These are phyloP conservation scores for Xerus rutilus DNA, from an alignment of 2,797 vertebrate genomes.

Conservation along the genomic window DNA sequence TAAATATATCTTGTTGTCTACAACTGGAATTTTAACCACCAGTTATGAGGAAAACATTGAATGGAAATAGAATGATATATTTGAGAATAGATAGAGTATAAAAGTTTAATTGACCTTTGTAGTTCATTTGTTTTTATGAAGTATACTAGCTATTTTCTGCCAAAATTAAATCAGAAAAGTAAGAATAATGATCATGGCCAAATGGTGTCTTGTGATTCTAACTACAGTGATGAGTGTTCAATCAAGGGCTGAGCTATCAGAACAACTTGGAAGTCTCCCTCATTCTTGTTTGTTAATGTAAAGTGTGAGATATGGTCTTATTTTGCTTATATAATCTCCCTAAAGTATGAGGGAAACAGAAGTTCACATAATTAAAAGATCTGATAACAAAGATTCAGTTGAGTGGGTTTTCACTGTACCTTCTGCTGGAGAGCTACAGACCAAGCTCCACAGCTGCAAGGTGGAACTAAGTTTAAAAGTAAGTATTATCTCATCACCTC, in stretches of 20 bases:
- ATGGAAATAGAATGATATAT: not conserved
- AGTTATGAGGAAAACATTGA: not conserved
- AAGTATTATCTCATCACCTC: not conserved
- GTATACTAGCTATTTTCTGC: not conserved
- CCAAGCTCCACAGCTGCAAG: not conserved
- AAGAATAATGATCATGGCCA: not conserved
- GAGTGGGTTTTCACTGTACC: not conserved
- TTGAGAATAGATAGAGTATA: not conserved
- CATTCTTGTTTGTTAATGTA: not conserved
- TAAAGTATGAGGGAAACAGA: not conserved
- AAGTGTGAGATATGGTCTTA: not conserved
- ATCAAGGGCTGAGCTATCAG: not conserved
- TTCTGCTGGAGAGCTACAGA: not conserved
- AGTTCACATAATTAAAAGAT: not conserved
- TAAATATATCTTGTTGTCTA: not conserved
- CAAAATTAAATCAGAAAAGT: slow-evolving; percentile 31
- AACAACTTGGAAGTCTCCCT: not conserved
- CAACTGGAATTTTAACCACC: not conserved
- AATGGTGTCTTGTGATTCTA: not conserved
- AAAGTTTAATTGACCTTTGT: not conserved
- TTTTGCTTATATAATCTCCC: not conserved
- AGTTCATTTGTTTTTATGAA: slow-evolving; percentile 33
- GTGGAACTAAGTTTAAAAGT: not conserved
- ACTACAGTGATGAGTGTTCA: not conserved
- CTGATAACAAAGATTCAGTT: not conserved